These are phyloP conservation scores for Pterois miles DNA, from an alignment of 2,797 vertebrate species.

Conservation along the genomic window DNA sequence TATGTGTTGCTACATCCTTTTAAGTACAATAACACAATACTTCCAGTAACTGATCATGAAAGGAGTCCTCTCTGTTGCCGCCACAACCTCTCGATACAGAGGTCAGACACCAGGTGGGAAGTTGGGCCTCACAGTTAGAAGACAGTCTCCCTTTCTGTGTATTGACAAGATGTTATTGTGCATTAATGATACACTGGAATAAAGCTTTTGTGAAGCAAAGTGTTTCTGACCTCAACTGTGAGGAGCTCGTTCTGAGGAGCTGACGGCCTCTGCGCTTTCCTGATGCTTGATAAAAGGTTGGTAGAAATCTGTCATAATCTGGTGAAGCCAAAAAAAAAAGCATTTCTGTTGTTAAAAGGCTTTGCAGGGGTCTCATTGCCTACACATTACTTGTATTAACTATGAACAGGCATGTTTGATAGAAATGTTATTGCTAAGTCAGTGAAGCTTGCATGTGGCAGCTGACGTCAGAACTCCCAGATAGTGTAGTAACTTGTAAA, in stretches of 20 bases:
- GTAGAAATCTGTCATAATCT: not conserved
- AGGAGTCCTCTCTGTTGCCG: not conserved
- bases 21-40: not conserved
- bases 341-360: not conserved
- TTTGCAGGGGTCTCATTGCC: conserved; percentile 3
- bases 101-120: not conserved
- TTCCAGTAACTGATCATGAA: not conserved
- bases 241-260: conserved; percentile 14
- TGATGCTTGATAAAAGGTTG: conserved; percentile 29
- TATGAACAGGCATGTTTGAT: conserved; percentile 38
- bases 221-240: conserved; percentile 16
- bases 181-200: conserved; percentile 35
- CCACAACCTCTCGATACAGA: not conserved
- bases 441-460: conserved; percentile 30
- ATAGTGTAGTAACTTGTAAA: conserved; percentile 5
- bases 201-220: conserved; percentile 39
- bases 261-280: not conserved
- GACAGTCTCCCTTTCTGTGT: not conserved
- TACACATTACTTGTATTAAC: conserved; percentile 27
- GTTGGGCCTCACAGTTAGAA: not conserved
- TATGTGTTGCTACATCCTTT: not conserved
- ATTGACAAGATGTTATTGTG: conserved; percentile 7
- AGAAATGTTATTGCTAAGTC: conserved; percentile 54
- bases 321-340: conserved; percentile 15
- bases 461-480: conserved; percentile 29